Percentiles rank a stretch among this genome's conserved stretches.
These are phyloP conservation scores for Bruchidius siliquastri DNA, from an alignment of 2,888 invertebrate genomes.

Conservation along the genomic window DNA sequence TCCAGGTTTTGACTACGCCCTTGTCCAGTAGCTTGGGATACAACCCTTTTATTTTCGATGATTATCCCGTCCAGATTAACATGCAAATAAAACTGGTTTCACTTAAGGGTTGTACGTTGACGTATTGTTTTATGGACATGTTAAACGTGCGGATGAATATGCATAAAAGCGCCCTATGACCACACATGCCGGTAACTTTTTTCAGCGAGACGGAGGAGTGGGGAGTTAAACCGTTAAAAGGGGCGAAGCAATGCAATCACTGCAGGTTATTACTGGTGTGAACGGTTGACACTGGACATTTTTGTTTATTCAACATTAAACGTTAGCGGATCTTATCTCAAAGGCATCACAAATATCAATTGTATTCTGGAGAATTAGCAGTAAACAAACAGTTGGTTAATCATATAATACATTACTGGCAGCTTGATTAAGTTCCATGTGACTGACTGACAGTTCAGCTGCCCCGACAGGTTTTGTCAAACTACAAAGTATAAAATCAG, in stretches of 20 bases:
- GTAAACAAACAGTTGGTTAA: too few species aligned
- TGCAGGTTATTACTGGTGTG: not conserved
- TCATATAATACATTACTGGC: too few species aligned
- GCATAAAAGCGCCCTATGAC: conserved; percentile 13
- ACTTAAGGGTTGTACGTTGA: conserved; percentile 22
- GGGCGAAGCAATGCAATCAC: conserved; percentile 12
- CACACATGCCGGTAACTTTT: conserved; percentile 13
- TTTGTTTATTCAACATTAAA: not conserved
- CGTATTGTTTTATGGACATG: conserved; percentile 19
- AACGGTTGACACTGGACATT: not conserved
- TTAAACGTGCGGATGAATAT: conserved; percentile 9
- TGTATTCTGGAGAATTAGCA: too few species aligned
- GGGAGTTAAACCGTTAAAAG: conserved; percentile 7
- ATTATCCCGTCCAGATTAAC: conserved; percentile 15
- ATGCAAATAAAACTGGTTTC: conserved; percentile 32
- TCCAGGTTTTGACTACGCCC: not conserved
- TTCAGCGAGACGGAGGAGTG: conserved; percentile 7
- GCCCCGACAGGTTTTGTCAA: too few species aligned
- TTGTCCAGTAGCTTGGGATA: not conserved
- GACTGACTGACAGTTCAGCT: too few species aligned
- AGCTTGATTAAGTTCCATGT: too few species aligned
- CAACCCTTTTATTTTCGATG: not conserved
- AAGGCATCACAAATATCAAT: too few species aligned
- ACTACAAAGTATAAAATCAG: too few species aligned
- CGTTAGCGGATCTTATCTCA: too few species aligned